A percentile compares a stretch with the other conserved stretches of the same genome.
phyloP scores from a whole-genome alignment of 2,888 invertebrate genomes.

The Merodon equestris region DNA sequence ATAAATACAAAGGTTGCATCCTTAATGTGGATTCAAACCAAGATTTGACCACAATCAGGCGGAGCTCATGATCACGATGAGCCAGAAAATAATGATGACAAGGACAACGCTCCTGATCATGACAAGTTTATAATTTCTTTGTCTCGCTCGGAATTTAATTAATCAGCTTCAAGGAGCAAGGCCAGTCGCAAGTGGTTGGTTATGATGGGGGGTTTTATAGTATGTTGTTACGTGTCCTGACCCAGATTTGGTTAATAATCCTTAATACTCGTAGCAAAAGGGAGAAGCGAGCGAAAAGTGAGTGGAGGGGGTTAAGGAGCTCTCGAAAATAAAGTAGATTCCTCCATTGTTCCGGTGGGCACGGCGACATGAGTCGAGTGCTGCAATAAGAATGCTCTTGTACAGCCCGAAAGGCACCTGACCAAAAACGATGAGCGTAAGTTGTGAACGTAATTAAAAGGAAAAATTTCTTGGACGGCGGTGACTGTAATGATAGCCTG shows the following conservation, averaged over 20 bases:
- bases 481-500: not conserved
- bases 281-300: too few relatives aligned
- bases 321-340: conserved; percentile 21
- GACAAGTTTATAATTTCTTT: conserved; percentile 16
- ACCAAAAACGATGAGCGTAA: conserved; percentile 5
- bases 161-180: conserved; percentile 22
- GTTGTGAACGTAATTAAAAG: conserved; percentile 32
- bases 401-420: conserved; percentile 10
- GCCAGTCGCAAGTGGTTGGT: conserved; percentile 8
- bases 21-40: conserved; percentile 14
- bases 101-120: conserved; percentile 31
- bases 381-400: conserved; percentile 10
- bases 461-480: not conserved
- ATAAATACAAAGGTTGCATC: conserved; percentile 8
- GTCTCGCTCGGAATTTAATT: conserved; percentile 47
- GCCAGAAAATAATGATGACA: conserved; percentile 4
- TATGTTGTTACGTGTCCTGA: conserved; percentile 33
- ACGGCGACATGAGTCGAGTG: not conserved
- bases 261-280: conserved; percentile 1
- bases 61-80: conserved; percentile 10
- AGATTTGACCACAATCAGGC: not conserved
- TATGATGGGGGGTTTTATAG: conserved; percentile 10
- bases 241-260: conserved; percentile 47
- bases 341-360: conserved; percentile 25
- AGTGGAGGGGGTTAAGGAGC: not conserved